Percentiles rank a stretch among this genome's conserved stretches.
These are phyloP conservation scores for Drosophila fuyamai DNA, from an alignment of 1,140 invertebrate genomes.

Conservation along the genomic window DNA sequence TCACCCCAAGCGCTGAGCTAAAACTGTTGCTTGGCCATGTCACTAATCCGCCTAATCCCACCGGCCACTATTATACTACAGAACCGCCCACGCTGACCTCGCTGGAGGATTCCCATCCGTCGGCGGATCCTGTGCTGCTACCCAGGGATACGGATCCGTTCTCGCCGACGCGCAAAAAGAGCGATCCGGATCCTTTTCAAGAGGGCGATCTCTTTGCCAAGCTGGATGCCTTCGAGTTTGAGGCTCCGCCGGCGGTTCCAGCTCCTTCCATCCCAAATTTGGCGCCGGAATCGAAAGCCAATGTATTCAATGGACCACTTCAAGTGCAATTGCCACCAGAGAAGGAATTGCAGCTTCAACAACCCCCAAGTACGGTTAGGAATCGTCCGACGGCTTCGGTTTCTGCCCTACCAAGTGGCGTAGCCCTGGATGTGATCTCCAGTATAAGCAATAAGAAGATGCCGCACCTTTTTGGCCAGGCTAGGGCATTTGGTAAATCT, in stretches of 20 bases:
- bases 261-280: constrained; percentile 16
- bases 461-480: constrained; percentile 82
- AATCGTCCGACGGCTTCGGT: constrained; percentile 55
- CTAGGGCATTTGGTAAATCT: constrained; percentile 72
- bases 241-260: constrained; percentile 69
- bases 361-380: constrained; percentile 42
- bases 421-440: constrained; percentile 75
- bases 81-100: constrained; percentile 43
- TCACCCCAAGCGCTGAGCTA: constrained; percentile 61
- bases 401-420: constrained; percentile 39
- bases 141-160: constrained; percentile 84
- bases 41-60: constrained; percentile 70
- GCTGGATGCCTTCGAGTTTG: constrained; percentile 88
- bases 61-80: constrained; percentile 81
- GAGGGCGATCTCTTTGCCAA: constrained; percentile 86
- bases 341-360: constrained; percentile 40
- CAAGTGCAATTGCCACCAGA: constrained; percentile 69
- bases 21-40: constrained; percentile 68
- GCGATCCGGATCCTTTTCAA: constrained; percentile 89
- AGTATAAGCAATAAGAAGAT: constrained; percentile 83
- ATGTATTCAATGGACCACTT: constrained; percentile 65
- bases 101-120: constrained; percentile 38
- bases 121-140: constrained; percentile 72
- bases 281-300: constrained; percentile 9
- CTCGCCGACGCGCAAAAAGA: constrained; percentile 84